Percentiles rank a stretch among this genome's conserved stretches.
Evolutionary conservation across 2,797 vertebrate genomes (phyloP).

Genomic region (Saxicola maurus): DNA sequence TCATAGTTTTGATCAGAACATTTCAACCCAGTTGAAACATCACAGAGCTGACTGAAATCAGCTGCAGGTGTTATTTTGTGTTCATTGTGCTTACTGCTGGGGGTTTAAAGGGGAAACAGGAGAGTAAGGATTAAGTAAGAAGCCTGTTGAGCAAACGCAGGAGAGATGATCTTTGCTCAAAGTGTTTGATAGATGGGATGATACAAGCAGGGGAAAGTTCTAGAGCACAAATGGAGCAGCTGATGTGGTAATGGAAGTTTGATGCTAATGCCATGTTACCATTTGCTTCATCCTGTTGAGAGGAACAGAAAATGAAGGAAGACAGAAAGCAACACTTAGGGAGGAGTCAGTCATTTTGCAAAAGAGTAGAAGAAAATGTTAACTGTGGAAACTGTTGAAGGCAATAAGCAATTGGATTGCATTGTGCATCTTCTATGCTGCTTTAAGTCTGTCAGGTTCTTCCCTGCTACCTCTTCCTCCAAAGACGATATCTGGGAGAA

Average conservation of each 20-base stretch:
- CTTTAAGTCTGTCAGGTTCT: neutral
- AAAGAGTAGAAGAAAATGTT: neutral
- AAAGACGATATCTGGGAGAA: neutral
- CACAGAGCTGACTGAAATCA: neutral
- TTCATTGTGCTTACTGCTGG: neutral
- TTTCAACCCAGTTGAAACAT: neutral
- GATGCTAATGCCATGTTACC: neutral
- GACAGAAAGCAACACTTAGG: neutral
- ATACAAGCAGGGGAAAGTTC: neutral
- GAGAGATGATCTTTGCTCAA: neutral
- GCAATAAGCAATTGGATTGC: neutral
- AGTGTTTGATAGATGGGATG: neutral
- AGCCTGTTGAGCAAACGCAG: neutral
- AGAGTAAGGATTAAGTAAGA: neutral
- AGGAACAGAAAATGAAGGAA: neutral
- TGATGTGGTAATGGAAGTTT: neutral
- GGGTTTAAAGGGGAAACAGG: accelerated
- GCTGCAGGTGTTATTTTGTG: neutral
- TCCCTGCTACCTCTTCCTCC: neutral
- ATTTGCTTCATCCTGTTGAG: neutral
- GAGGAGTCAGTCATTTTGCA: neutral
- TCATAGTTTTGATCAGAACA: neutral
- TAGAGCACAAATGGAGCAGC: neutral
- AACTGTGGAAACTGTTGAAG: neutral
- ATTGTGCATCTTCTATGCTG: neutral